Evolutionary conservation across 2,113 vertebrate genomes (phyloP).

Genomic region (Atlantisia rogersi): DNA sequence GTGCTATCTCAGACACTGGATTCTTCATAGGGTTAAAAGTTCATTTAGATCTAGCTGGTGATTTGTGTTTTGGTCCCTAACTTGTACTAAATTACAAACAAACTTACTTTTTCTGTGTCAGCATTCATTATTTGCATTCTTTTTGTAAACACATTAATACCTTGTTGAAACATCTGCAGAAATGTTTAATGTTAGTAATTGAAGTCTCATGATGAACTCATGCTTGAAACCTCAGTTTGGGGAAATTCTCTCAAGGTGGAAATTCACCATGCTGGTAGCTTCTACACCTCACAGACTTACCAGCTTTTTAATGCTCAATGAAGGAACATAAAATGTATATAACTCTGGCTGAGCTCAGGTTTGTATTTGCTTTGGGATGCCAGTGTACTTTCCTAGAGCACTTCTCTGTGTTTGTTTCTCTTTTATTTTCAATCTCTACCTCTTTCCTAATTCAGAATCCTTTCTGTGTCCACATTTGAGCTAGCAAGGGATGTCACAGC

Average conservation of each 20-base stretch:
- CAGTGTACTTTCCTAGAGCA: background rate
- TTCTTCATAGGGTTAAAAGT: background rate
- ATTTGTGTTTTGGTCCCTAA: background rate
- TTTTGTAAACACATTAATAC: background rate
- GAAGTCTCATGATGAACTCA: background rate
- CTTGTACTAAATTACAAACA: background rate
- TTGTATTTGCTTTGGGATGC: conserved; percentile 1
- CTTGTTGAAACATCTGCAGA: background rate
- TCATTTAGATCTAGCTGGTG: background rate
- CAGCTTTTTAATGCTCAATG: background rate
- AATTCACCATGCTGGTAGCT: background rate
- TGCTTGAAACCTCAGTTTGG: background rate
- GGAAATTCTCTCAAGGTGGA: background rate
- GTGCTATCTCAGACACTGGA: background rate
- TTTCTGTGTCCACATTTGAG: background rate
- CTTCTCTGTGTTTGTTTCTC: background rate
- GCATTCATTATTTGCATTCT: background rate
- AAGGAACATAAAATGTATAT: background rate
- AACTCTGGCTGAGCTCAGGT: background rate
- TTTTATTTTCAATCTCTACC: background rate
- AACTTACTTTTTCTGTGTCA: background rate
- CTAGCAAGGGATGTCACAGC: background rate
- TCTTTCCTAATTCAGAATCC: background rate
- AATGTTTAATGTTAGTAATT: background rate
- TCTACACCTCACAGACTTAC: background rate